Percentiles rank a stretch among this genome's conserved stretches.
Evolutionary conservation across 2,888 invertebrate genomes (phyloP).

Genomic region (Athripsodes cinereus): DNA sequence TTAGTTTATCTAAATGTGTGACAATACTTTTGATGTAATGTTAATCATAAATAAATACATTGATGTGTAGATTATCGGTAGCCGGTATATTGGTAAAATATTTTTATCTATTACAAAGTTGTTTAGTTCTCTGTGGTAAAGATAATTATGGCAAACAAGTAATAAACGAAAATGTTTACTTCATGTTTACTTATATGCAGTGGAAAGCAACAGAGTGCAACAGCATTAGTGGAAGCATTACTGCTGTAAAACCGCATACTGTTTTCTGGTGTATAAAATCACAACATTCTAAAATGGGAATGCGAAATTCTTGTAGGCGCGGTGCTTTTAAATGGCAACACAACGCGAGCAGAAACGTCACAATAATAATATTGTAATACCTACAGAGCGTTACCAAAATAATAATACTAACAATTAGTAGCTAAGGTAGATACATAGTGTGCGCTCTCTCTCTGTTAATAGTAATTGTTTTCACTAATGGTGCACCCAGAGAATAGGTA

Average conservation of each 20-base stretch:
- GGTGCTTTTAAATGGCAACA: not conserved
- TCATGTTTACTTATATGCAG: not conserved
- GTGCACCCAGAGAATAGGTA: not conserved
- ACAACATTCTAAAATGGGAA: not conserved
- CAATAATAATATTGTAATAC: too few species aligned
- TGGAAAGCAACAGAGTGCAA: not conserved
- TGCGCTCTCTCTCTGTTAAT: not conserved
- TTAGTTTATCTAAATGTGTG: too few species aligned
- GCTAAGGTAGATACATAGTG: not conserved
- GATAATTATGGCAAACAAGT: not conserved
- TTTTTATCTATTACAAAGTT: too few species aligned
- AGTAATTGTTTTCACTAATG: constrained; percentile 2
- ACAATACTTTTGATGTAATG: too few species aligned
- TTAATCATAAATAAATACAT: too few species aligned
- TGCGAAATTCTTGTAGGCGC: not conserved
- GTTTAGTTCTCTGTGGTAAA: not conserved
- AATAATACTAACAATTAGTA: not conserved
- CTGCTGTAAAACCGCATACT: not conserved
- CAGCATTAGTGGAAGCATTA: not conserved
- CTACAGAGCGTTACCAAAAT: not conserved
- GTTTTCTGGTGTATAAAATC: not conserved
- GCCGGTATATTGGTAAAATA: too few species aligned
- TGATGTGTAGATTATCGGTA: too few species aligned
- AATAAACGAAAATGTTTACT: not conserved
- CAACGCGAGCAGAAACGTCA: not conserved